Evolutionary conservation across 2,888 invertebrate genomes (phyloP), one percentile per base, ranked within the genome.

Genomic region (Clepsis dumicolana): DNA sequence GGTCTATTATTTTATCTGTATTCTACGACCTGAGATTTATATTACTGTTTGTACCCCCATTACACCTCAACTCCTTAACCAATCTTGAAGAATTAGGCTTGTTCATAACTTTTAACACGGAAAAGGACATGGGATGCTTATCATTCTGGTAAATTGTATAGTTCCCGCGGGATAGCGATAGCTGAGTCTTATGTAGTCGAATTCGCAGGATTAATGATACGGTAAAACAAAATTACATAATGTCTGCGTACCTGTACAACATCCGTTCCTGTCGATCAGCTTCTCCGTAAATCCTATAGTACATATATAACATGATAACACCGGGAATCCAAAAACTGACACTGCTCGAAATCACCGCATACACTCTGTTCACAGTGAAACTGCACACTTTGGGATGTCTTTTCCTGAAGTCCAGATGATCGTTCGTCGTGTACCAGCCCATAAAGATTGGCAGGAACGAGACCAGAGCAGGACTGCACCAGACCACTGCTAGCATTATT

Each of bases 281-380:
- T 80, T 97, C 97, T 83, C 96, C 94, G 85, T 97, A 97, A 81
- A 97, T 97, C 88, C 97, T 96, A 93, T 97, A 98, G 90, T 98
- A 98, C 96, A 98, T 98, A 80, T 96, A 96, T 76, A 98, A 95
- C 98, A 98, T 98, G 70, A 98, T 97, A 84, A 98, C 96, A 52
- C 98, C 98, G 0, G 98, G 98, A 72, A 98, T 96, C 98, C 98
- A 98, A 87, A 98, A 98, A 86, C 98, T 98, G 76, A 98, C 96
- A 88, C 97, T 96, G 75, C 97, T 98, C 64, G 98, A 98, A 72
- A 98, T 95, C 76, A 98, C 96, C 63, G 98, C 97, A 79, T 98
- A 98, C 70, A 96, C 95, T 87, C 95, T 96, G 89, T 98, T 98
- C 82, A 98, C 98, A 73, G 96, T 96, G 84, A 98, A 98, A 84